phyloP scores from a whole-genome alignment of 2,888 invertebrate genomes.

The Polydrusus pterygomalis region DNA sequence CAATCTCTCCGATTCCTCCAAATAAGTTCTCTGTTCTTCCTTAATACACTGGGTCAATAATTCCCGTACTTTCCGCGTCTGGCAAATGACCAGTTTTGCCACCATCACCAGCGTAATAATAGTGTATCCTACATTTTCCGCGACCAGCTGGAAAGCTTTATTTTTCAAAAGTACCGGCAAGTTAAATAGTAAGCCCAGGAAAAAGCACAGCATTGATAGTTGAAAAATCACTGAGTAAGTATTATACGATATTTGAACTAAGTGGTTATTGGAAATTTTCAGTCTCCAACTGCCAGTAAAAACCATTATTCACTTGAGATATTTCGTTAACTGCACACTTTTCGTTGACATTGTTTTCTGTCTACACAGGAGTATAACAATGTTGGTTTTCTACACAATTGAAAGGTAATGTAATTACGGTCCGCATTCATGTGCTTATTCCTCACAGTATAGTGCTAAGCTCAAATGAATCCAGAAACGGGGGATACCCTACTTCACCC shows the following conservation, averaged over 20 bases:
- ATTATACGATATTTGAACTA: slow-evolving; percentile 1
- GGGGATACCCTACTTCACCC: too few species aligned
- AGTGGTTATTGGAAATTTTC: neutral
- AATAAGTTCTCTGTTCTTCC: slow-evolving; percentile 4
- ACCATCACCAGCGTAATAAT: slow-evolving; percentile 13
- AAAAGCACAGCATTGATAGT: neutral
- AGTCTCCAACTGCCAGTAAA: slow-evolving; percentile 11
- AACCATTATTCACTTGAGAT: slow-evolving; percentile 7
- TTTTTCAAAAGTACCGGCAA: slow-evolving; percentile 2
- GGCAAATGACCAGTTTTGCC: slow-evolving; percentile 16
- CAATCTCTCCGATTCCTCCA: neutral
- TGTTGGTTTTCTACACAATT: too few species aligned
- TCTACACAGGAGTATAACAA: neutral
- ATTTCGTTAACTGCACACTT: neutral
- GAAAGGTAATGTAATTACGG: too few species aligned
- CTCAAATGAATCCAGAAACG: too few species aligned
- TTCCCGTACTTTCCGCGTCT: neutral
- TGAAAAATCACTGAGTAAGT: slow-evolving; percentile 12
- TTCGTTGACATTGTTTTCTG: neutral
- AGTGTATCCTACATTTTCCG: slow-evolving; percentile 15
- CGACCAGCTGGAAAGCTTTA: neutral
- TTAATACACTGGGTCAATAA: slow-evolving; percentile 3
- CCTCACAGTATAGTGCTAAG: too few species aligned
- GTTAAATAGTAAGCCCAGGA: neutral
- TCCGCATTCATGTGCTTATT: too few species aligned